These are phyloP conservation scores for Idaea dimidiata DNA, from an alignment of 2,888 invertebrate genomes.

Conservation along the genomic window DNA sequence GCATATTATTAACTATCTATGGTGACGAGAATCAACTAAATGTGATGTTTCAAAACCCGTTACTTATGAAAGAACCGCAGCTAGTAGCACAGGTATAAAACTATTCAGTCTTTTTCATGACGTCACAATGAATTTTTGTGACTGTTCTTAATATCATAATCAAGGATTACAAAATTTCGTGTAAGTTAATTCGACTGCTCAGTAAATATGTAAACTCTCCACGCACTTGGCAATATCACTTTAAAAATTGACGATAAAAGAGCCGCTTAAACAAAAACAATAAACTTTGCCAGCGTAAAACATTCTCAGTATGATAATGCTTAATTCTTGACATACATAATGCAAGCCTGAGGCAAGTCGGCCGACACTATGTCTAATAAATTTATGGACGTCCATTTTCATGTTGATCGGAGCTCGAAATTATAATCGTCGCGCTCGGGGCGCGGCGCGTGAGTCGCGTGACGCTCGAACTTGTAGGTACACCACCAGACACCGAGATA, in stretches of 20 bases:
- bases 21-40: slow-evolving; percentile 7
- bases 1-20: slow-evolving; percentile 42
- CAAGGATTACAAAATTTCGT: background rate
- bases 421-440: slow-evolving; percentile 76
- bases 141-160: slow-evolving; percentile 4
- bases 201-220: background rate
- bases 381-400: slow-evolving; percentile 79
- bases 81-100: background rate
- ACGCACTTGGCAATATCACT: background rate
- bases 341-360: slow-evolving; percentile 67
- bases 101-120: background rate
- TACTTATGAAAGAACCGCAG: background rate
- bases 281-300: slow-evolving; percentile 60
- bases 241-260: slow-evolving; percentile 8
- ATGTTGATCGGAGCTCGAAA: slow-evolving; percentile 79
- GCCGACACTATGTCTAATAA: slow-evolving; percentile 81
- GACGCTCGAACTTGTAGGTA: slow-evolving; percentile 35
- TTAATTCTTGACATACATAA: slow-evolving; percentile 80
- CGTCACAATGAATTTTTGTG: background rate
- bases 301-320: slow-evolving; percentile 72
- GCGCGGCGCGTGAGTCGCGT: slow-evolving; percentile 61
- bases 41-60: background rate
- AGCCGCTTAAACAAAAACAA: slow-evolving; percentile 38
- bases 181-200: background rate
- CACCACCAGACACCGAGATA: slow-evolving; percentile 11